Evolutionary conservation across 1,140 invertebrate species (phyloP).

Genomic region (Papilio xuthus): DNA sequence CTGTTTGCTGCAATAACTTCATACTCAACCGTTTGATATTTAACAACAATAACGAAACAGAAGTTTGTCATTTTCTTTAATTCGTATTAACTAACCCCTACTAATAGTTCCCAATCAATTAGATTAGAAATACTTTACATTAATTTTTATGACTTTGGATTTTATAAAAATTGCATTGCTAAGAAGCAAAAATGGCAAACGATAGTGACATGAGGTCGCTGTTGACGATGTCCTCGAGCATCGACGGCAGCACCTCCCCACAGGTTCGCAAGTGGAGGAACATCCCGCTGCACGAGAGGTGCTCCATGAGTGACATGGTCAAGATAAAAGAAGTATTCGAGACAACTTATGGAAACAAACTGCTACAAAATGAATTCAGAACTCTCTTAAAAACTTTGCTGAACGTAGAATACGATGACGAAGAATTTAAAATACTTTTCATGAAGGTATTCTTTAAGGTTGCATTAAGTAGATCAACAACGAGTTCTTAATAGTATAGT

Average conservation of each 20-base stretch:
- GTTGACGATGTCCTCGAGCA: slow-evolving; percentile 61
- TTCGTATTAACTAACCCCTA: no score
- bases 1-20: background rate
- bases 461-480: background rate
- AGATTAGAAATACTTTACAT: background rate
- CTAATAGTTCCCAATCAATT: background rate
- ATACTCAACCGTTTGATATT: background rate
- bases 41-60: background rate
- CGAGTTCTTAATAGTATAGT: no score
- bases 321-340: slow-evolving; percentile 70
- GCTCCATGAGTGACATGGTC: slow-evolving; percentile 67
- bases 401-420: slow-evolving; percentile 74
- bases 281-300: slow-evolving; percentile 67
- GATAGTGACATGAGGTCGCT: slow-evolving; percentile 62
- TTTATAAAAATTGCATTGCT: background rate
- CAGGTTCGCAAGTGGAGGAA: slow-evolving; percentile 58
- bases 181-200: slow-evolving; percentile 54
- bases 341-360: slow-evolving; percentile 55
- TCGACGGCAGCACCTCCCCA: slow-evolving; percentile 57
- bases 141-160: slow-evolving; percentile 4
- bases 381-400: slow-evolving; percentile 58
- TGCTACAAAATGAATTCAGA: slow-evolving; percentile 64
- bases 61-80: background rate
- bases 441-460: slow-evolving; percentile 62
- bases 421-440: slow-evolving; percentile 76